Percentiles rank a stretch among this genome's conserved stretches.
These are phyloP conservation scores for Scyliorhinus canicula DNA, from an alignment of 2,797 vertebrate species.

Conservation along the genomic window DNA sequence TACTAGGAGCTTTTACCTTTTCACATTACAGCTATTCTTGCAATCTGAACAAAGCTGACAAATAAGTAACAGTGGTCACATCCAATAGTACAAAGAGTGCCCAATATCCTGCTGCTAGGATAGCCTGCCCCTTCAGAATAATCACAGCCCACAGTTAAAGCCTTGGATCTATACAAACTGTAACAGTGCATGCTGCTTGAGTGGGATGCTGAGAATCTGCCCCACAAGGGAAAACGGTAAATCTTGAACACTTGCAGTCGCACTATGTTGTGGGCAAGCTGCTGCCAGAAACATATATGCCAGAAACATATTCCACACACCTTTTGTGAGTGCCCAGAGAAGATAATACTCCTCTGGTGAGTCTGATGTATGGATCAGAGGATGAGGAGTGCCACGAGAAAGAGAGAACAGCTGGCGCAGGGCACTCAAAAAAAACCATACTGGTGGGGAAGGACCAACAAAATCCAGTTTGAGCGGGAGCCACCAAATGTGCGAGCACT, in stretches of 20 bases:
- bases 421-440: no score
- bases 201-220: neutral
- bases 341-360: no score
- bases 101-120: no score
- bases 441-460: no score
- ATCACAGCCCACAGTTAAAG: neutral
- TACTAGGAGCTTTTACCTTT: neutral
- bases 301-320: neutral
- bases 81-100: no score
- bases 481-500: no score
- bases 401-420: no score
- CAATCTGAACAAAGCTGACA: neutral
- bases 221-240: neutral
- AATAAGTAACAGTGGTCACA: neutral
- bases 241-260: neutral
- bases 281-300: no score
- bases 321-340: no score
- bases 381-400: no score
- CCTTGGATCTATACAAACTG: neutral
- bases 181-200: neutral
- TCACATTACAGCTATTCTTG: neutral
- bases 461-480: no score
- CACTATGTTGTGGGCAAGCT: neutral
- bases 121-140: neutral
- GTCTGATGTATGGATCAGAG: no score